phyloP scores from a whole-genome alignment of 2,797 vertebrate genomes.

The Pelodytes ibericus region DNA sequence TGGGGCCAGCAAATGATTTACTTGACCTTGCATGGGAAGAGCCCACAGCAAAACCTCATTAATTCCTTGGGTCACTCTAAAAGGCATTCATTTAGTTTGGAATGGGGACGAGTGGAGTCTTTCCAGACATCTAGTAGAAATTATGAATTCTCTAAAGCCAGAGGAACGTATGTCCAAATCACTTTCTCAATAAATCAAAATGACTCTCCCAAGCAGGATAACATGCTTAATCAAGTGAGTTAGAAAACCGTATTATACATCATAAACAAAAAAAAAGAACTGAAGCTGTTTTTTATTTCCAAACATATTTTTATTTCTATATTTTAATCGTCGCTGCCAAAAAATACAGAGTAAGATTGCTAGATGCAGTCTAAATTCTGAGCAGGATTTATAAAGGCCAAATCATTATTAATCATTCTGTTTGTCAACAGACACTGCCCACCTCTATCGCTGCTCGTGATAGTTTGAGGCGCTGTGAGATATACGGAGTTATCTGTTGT shows the following conservation, averaged over 20 bases:
- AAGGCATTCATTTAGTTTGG: slow-evolving; percentile 97
- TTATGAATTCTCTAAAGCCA: slow-evolving; percentile 92
- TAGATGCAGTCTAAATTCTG: background rate
- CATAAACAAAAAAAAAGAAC: slow-evolving; percentile 89
- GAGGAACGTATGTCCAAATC: slow-evolving; percentile 90
- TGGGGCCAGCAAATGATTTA: slow-evolving; percentile 92
- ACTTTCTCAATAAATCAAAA: slow-evolving; percentile 87
- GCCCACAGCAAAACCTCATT: slow-evolving; percentile 94
- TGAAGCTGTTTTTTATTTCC: slow-evolving; percentile 86
- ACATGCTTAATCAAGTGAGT: slow-evolving; percentile 88
- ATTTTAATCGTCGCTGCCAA: slow-evolving; percentile 68
- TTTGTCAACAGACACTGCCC: background rate
- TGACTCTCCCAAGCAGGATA: slow-evolving; percentile 83
- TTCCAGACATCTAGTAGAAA: slow-evolving; percentile 94
- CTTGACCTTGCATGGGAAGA: slow-evolving; percentile 90
- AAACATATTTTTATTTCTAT: slow-evolving; percentile 68
- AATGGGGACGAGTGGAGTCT: slow-evolving; percentile 85
- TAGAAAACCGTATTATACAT: slow-evolving; percentile 91
- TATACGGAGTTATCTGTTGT: background rate
- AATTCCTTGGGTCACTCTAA: slow-evolving; percentile 94
- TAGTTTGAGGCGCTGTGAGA: background rate
- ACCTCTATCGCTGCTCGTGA: background rate
- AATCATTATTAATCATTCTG: slow-evolving; percentile 4
- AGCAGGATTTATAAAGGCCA: background rate
- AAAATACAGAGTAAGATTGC: slow-evolving; percentile 69